These are phyloP conservation scores for Megalops atlanticus DNA, from an alignment of 2,113 vertebrate genomes.

Conservation along the genomic window DNA sequence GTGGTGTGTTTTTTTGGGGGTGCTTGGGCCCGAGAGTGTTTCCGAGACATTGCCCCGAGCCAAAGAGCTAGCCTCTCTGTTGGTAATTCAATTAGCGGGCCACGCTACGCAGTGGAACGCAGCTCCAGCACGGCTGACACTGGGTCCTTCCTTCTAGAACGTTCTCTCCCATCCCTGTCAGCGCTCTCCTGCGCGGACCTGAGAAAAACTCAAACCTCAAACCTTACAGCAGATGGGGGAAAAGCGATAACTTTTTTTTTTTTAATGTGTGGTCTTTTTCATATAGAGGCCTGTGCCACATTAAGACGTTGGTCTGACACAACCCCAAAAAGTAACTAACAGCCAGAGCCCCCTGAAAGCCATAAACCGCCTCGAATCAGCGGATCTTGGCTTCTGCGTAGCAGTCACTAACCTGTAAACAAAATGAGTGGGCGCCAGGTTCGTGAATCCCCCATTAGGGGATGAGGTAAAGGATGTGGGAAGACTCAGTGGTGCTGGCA, in stretches of 20 bases:
- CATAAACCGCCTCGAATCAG: not conserved
- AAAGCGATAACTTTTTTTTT: not conserved
- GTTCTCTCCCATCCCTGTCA: not conserved
- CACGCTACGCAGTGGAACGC: not conserved
- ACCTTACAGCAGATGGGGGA: not conserved
- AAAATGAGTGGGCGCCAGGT: not conserved
- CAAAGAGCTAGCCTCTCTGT: not conserved
- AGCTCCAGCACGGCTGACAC: not conserved
- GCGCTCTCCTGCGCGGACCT: not conserved
- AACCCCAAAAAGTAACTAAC: not conserved
- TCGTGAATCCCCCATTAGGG: not conserved
- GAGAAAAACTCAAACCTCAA: not conserved
- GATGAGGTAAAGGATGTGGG: not conserved
- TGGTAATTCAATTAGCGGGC: constrained; percentile 3
- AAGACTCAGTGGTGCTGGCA: not conserved
- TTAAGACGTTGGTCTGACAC: not conserved
- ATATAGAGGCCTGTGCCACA: not conserved
- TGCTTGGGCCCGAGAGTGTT: not conserved
- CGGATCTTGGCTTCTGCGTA: not conserved
- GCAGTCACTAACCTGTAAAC: not conserved
- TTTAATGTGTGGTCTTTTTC: not conserved
- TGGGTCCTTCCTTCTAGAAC: not conserved
- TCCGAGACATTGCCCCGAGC: not conserved
- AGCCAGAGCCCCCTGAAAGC: not conserved
- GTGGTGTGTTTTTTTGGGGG: not conserved